Evolutionary conservation across 2,888 invertebrate genomes (phyloP).

Genomic region (Lasioglossum malachurum): DNA sequence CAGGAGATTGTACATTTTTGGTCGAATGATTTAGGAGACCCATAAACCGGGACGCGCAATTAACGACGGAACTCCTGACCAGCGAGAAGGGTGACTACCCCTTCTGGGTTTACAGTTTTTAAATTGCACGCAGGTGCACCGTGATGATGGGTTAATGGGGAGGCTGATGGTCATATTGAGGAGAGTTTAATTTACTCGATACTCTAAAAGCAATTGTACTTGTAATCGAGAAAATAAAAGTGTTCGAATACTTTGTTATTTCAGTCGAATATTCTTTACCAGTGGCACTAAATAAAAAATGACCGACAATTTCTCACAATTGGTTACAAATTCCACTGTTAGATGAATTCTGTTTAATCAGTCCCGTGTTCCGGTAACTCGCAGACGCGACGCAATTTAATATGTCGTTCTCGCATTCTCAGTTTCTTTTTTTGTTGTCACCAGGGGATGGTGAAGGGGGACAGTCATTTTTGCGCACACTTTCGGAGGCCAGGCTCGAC

Average conservation of each 20-base stretch:
- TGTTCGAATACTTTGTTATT: background rate
- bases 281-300: background rate
- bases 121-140: slow-evolving; percentile 11
- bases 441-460: background rate
- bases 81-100: slow-evolving; percentile 9
- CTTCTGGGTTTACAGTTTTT: background rate
- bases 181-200: background rate
- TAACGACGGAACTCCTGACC: slow-evolving; percentile 2
- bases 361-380: background rate
- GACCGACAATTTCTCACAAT: background rate
- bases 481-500: slow-evolving; percentile 51
- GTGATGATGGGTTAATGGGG: background rate
- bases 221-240: background rate
- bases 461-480: slow-evolving; percentile 23
- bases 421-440: background rate
- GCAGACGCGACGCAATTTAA: background rate
- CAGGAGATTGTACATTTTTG: background rate
- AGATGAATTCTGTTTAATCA: background rate
- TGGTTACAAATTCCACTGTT: background rate
- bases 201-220: background rate
- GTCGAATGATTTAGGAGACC: background rate
- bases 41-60: slow-evolving; percentile 2
- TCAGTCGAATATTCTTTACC: background rate
- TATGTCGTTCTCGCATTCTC: background rate
- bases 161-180: background rate